phyloP scores from a whole-genome alignment of 2,797 vertebrate genomes.

The Mionectes olivaceus region DNA sequence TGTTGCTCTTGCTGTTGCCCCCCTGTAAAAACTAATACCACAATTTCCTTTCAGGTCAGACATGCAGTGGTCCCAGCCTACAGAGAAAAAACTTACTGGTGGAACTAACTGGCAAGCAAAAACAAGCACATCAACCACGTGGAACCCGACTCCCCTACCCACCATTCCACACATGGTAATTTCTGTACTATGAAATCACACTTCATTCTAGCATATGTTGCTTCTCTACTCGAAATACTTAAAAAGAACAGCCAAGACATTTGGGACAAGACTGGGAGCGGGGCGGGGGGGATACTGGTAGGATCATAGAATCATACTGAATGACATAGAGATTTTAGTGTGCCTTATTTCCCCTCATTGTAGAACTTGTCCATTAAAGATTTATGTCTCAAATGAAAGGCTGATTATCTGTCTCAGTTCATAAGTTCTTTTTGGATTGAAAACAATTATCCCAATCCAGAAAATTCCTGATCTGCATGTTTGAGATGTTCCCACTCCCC shows the following conservation, averaged over 20 bases:
- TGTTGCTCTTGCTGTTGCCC: neutral
- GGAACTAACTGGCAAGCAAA: conserved; percentile 91
- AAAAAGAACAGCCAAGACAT: neutral
- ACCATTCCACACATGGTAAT: conserved; percentile 86
- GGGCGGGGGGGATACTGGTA: neutral
- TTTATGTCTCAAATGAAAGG: neutral
- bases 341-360: neutral
- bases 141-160: conserved; percentile 85
- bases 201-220: neutral
- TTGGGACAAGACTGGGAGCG: neutral
- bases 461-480: neutral
- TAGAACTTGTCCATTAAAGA: neutral
- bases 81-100: conserved; percentile 86
- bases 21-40: neutral
- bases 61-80: conserved; percentile 87
- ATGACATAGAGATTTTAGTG: neutral
- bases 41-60: conserved; percentile 80
- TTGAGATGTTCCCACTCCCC: neutral
- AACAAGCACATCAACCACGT: conserved; percentile 86
- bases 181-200: neutral
- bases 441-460: neutral
- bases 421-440: neutral
- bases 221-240: neutral
- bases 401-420: neutral
- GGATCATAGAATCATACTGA: neutral